Evolutionary conservation across 2,113 vertebrate genomes (phyloP), one percentile per base, ranked within the genome.

Genomic region (Macrotus californicus): DNA sequence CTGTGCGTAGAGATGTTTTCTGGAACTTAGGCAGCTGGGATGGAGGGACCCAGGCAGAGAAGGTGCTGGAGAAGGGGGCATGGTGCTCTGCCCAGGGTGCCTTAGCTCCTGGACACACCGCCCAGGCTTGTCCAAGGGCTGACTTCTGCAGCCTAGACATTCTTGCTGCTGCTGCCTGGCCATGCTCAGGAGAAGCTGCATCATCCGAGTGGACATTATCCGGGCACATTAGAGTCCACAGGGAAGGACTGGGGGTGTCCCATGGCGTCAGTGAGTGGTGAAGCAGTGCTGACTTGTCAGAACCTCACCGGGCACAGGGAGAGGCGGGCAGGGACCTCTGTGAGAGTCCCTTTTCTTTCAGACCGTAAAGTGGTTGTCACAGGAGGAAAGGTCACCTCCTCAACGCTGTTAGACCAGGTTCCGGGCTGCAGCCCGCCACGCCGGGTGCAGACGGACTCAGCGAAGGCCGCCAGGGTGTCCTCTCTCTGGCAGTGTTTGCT

Each of bases 371-470:
- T 48, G 19, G 14, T 14, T 24, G 2, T 52, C 24, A 4, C 11
- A 9, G 18, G 19, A 22, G 46, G 72, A 50, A 82, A 48, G 26
- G 61, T 70, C 16, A 36, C 48, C 41, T 90, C 31, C 26, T 36
- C 39, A 24, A 31, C 41, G 29, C 12, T 5, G 2, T 46, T 26
- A 21, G 31, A 15, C 26, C 7, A 26, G 48, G 75, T n/a, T 54
- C 26, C 43, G 34, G 67, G 46, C 50, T 43, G 2, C 36, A 7
- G 52, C n/a, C 12, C 0, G 11, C 48, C 46, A 52, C 6, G 22
- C 24, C 3, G 7, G 19, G 16, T 31, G 1, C 41, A 10, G 29
- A 26, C 0, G 22, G 26, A 31, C 2, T 8, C 7, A 7, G 2
- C 1, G 15, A 52, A 70, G 67, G 69, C 18, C 1, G 1, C 41